Percentiles rank a stretch among this genome's conserved stretches.
These are phyloP conservation scores for Parauchenoglanis ngamensis DNA, from an alignment of 2,797 vertebrate genomes.

Conservation along the genomic window DNA sequence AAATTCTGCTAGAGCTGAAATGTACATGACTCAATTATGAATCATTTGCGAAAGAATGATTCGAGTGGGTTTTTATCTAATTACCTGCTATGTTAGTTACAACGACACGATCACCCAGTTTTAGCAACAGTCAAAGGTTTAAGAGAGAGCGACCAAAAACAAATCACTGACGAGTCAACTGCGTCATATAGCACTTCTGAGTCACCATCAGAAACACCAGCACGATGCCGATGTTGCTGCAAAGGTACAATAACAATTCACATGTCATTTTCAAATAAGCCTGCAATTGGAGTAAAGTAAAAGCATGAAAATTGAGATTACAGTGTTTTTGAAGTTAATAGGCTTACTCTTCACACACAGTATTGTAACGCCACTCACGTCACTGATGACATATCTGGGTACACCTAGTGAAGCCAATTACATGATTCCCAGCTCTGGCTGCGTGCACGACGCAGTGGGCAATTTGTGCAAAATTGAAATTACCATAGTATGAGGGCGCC, in stretches of 20 bases:
- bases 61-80: neutral
- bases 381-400: slow-evolving; percentile 57
- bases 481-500: slow-evolving; percentile 43
- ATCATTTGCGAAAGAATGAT: neutral
- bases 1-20: neutral
- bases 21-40: slow-evolving; percentile 11
- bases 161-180: slow-evolving; percentile 32
- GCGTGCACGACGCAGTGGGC: slow-evolving; percentile 35
- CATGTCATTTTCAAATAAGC: slow-evolving; percentile 37
- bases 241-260: slow-evolving; percentile 46
- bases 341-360: slow-evolving; percentile 43
- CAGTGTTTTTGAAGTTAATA: slow-evolving; percentile 52
- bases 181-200: slow-evolving; percentile 38
- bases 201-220: slow-evolving; percentile 41
- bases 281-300: slow-evolving; percentile 44
- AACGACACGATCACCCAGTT: slow-evolving; percentile 4
- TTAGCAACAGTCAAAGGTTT: slow-evolving; percentile 1
- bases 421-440: slow-evolving; percentile 45
- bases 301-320: slow-evolving; percentile 50
- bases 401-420: slow-evolving; percentile 57
- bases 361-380: slow-evolving; percentile 22
- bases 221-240: slow-evolving; percentile 22
- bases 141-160: slow-evolving; percentile 9
- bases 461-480: slow-evolving; percentile 54
- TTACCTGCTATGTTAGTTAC: slow-evolving; percentile 29